A percentile compares a stretch with the other conserved stretches of the same genome.
Conservation (phyloP, 2,113 vertebrate genomes). For the Emydocephalus ijimae region DNA sequence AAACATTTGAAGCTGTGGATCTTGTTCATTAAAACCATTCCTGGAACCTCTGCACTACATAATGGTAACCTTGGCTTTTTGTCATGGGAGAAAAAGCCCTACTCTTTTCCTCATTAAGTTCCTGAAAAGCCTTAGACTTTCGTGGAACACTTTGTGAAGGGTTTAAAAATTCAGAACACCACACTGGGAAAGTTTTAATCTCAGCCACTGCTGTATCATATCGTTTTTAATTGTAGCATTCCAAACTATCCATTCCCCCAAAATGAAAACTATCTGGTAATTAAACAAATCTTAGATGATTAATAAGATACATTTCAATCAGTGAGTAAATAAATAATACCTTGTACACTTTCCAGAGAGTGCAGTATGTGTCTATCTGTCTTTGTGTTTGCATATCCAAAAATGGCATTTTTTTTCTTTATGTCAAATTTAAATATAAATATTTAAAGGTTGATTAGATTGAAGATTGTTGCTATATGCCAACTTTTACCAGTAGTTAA, state of each 20-base stretch:
- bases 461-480: not conserved
- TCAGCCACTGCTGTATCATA: not conserved
- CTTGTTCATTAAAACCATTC: not conserved
- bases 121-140: not conserved
- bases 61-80: not conserved
- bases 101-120: not conserved
- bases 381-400: not conserved
- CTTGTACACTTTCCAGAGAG: not conserved
- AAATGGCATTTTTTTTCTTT: not conserved
- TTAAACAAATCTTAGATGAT: not conserved
- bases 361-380: not conserved
- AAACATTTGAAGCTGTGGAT: not conserved
- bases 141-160: not conserved
- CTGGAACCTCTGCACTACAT: not conserved
- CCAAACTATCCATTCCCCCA: not conserved
- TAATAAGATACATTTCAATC: not conserved
- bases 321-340: not conserved
- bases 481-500: not conserved
- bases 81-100: not conserved
- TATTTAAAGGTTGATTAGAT: not conserved
- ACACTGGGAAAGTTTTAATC: not conserved
- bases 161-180: not conserved
- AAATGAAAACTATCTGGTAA: not conserved
- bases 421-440: not conserved
- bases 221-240: not conserved